These are phyloP conservation scores for Linepithema humile DNA, from an alignment of 1,140 invertebrate genomes.

Conservation along the genomic window DNA sequence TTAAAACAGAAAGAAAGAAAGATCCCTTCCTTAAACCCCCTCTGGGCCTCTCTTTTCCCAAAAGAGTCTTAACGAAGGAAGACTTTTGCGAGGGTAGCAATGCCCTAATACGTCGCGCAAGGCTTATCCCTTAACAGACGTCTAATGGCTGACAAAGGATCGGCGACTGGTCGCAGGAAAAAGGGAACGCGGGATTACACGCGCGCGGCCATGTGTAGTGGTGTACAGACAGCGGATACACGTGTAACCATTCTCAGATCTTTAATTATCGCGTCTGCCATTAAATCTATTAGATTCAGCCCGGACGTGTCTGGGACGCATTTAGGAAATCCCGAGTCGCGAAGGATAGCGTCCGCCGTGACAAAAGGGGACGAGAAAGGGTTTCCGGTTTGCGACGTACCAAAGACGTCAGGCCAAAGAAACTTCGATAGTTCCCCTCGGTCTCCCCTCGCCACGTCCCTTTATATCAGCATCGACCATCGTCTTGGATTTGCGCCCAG, in stretches of 20 bases:
- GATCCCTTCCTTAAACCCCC: background rate
- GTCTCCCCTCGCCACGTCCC: background rate
- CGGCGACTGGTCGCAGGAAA: background rate
- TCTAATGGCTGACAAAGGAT: conserved; percentile 48
- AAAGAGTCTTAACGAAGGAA: conserved; percentile 57
- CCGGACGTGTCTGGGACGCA: background rate
- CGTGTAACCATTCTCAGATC: background rate
- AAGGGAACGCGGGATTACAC: conserved; percentile 14
- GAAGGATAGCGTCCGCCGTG: background rate
- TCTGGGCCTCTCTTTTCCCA: conserved; percentile 5
- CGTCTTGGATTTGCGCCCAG: conserved; percentile 51
- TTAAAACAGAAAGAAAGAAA: conserved; percentile 26
- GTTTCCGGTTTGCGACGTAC: conserved; percentile 13
- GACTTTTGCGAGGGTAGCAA: conserved; percentile 47
- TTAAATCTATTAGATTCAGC: conserved; percentile 5
- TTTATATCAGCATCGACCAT: conserved; percentile 41
- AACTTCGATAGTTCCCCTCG: conserved; percentile 18
- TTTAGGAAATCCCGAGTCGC: background rate
- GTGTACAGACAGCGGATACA: background rate
- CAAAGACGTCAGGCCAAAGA: conserved; percentile 1
- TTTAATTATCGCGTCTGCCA: conserved; percentile 1
- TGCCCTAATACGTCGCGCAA: conserved; percentile 53
- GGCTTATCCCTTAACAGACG: conserved; percentile 67
- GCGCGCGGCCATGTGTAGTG: background rate
- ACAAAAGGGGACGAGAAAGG: background rate